phyloP scores from a whole-genome alignment of 2,113 vertebrate genomes.

The Pomatostomus ruficeps region DNA sequence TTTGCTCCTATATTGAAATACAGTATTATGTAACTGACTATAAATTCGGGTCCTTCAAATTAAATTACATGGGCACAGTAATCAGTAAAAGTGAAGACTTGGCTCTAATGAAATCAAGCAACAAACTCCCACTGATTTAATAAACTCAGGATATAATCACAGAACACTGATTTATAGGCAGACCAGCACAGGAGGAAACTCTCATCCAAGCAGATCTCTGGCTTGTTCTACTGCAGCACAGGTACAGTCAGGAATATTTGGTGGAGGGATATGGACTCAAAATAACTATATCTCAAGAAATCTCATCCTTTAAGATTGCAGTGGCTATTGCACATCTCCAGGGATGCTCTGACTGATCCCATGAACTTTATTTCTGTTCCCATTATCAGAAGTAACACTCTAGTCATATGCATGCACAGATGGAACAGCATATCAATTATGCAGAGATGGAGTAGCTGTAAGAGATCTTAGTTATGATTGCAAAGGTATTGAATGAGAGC shows the following conservation, averaged over 20 bases:
- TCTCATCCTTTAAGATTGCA: not conserved
- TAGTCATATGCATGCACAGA: not conserved
- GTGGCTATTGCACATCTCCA: not conserved
- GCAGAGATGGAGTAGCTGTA: not conserved
- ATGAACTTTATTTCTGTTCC: not conserved
- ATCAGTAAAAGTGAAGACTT: not conserved
- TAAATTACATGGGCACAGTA: not conserved
- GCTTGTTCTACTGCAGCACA: not conserved
- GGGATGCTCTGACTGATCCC: not conserved
- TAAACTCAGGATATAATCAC: not conserved
- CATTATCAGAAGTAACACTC: not conserved
- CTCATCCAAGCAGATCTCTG: not conserved
- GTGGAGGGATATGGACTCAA: not conserved
- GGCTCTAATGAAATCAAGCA: not conserved
- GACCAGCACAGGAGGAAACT: not conserved
- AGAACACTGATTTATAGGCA: not conserved
- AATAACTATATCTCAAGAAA: not conserved
- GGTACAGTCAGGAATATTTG: not conserved
- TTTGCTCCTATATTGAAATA: not conserved
- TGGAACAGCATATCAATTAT: not conserved
- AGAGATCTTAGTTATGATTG: not conserved
- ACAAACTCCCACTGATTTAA: not conserved
- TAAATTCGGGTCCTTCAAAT: not conserved
- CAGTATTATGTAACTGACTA: not conserved
- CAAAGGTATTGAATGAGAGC: not conserved